Percentiles rank a stretch among this genome's conserved stretches.
Conservation (phyloP, 1,140 invertebrate species). For the Neuroterus valhalla region DNA sequence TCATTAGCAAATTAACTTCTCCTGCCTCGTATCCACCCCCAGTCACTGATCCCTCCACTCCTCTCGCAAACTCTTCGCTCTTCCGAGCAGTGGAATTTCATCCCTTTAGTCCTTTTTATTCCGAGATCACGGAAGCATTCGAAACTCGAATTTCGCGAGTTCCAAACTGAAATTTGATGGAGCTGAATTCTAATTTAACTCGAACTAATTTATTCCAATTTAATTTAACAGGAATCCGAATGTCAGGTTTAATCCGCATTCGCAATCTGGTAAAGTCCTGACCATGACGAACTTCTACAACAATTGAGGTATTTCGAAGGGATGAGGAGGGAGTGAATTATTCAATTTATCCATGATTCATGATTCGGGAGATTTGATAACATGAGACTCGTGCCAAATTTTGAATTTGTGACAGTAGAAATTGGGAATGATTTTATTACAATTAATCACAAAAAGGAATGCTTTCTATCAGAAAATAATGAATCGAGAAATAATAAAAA, state of each 20-base stretch:
- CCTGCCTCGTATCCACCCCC: constrained; percentile 1
- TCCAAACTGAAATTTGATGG: constrained; percentile 46
- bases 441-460: too few species aligned
- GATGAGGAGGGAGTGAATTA: not conserved
- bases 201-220: constrained; percentile 46
- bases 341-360: too few species aligned
- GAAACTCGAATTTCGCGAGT: constrained; percentile 33
- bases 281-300: constrained; percentile 9
- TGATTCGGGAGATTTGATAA: too few species aligned
- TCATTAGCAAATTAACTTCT: constrained; percentile 60
- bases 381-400: too few species aligned
- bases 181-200: constrained; percentile 51
- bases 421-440: too few species aligned
- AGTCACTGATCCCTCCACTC: not conserved
- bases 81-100: constrained; percentile 7
- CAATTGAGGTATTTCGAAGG: not conserved
- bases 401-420: too few species aligned
- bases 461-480: too few species aligned
- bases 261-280: constrained; percentile 1
- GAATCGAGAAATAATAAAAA: too few species aligned
- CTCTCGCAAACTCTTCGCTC: not conserved
- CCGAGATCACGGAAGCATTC: constrained; percentile 12
- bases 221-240: constrained; percentile 40
- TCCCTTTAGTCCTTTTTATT: constrained; percentile 20
- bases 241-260: constrained; percentile 31